phyloP scores from a whole-genome alignment of 2,797 vertebrate genomes.

The Manis pentadactyla region DNA sequence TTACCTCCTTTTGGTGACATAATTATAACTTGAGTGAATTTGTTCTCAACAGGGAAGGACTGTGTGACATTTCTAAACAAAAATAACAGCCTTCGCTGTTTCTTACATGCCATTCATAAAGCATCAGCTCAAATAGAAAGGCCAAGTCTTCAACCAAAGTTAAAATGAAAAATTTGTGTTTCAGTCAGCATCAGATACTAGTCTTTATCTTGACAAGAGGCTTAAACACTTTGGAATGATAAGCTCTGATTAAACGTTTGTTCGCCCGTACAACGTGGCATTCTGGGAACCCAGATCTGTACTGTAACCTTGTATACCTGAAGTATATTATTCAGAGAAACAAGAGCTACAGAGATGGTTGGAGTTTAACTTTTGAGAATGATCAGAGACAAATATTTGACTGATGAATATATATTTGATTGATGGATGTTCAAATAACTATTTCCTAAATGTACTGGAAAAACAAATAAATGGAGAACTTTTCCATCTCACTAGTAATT shows the following conservation, averaged over 20 bases:
- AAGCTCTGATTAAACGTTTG: conserved; percentile 50
- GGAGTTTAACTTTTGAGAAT: conserved; percentile 47
- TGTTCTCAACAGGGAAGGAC: conserved; percentile 35
- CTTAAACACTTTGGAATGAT: conserved; percentile 22
- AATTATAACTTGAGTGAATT: conserved; percentile 63
- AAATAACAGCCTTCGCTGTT: not conserved
- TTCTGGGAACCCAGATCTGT: not conserved
- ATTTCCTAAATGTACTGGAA: conserved; percentile 23
- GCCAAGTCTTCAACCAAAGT: conserved; percentile 37
- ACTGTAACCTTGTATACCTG: not conserved
- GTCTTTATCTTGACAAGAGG: conserved; percentile 59
- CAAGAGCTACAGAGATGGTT: not conserved
- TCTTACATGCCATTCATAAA: not conserved
- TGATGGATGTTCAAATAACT: conserved; percentile 46
- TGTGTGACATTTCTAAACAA: conserved; percentile 72
- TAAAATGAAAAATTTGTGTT: conserved; percentile 64
- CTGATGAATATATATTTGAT: conserved; percentile 31
- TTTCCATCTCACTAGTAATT: conserved; percentile 32
- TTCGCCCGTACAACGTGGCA: not conserved
- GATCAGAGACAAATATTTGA: conserved; percentile 56
- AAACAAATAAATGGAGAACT: conserved; percentile 49
- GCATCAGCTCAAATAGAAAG: conserved; percentile 19
- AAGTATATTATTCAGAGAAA: conserved; percentile 29
- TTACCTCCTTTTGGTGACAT: conserved; percentile 54
- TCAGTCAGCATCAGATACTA: conserved; percentile 30